phyloP scores from a whole-genome alignment of 2,888 invertebrate species.

The Sipha maydis region DNA sequence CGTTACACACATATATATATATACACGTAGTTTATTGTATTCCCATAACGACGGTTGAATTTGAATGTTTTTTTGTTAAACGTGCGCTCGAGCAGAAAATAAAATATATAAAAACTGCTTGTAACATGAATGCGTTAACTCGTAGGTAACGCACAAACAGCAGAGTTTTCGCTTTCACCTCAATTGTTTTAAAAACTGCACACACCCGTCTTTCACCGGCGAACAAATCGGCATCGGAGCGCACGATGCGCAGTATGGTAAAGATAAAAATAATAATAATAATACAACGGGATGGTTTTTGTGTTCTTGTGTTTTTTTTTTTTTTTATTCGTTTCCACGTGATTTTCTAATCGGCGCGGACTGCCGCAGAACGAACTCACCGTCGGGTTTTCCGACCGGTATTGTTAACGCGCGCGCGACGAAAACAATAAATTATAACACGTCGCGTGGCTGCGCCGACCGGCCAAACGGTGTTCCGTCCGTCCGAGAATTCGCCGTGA shows the following conservation, averaged over 20 bases:
- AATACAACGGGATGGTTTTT: background rate
- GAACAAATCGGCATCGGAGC: background rate
- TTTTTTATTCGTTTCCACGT: background rate
- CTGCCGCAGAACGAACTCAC: no score
- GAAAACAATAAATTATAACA: no score
- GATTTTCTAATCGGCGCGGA: no score
- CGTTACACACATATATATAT: no score
- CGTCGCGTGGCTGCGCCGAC: no score
- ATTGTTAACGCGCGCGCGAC: no score
- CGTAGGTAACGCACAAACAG: background rate
- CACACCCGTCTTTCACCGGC: constrained; percentile 26
- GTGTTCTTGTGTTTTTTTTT: background rate
- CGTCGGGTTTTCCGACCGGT: no score
- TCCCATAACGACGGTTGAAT: background rate
- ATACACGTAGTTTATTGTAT: background rate
- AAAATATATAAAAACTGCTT: background rate
- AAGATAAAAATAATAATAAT: background rate
- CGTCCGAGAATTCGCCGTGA: no score
- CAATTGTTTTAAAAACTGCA: background rate
- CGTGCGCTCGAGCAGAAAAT: background rate
- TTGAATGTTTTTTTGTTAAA: background rate
- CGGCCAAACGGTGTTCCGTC: no score
- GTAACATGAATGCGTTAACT: background rate
- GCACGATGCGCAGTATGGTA: background rate
- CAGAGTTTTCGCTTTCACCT: constrained; percentile 40